Percentiles rank a stretch among this genome's conserved stretches.
phyloP scores from a whole-genome alignment of 2,888 invertebrate species.

The Caenorhabditis sp. region DNA sequence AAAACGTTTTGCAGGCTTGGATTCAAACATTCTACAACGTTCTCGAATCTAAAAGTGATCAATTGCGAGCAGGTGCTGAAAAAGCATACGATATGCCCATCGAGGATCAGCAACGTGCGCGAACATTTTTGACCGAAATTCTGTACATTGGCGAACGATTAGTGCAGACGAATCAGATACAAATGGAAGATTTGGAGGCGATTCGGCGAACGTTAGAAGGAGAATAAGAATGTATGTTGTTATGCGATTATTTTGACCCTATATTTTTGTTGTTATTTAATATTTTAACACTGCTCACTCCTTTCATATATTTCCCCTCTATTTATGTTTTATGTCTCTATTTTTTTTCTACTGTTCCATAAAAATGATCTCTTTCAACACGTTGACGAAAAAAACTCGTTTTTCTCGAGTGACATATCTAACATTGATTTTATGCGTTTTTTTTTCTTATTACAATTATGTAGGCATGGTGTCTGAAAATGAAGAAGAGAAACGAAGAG shows the following conservation, averaged over 20 bases:
- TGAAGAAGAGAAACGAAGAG: conserved; percentile 18
- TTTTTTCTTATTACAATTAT: not conserved
- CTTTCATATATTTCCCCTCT: not conserved
- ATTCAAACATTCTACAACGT: conserved; percentile 29
- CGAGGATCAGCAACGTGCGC: conserved; percentile 28
- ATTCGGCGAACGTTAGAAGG: conserved; percentile 21
- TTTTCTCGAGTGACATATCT: not conserved
- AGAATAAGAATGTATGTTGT: not conserved
- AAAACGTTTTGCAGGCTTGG: conserved; percentile 25
- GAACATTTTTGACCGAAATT: conserved; percentile 20
- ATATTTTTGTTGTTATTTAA: conserved; percentile 4
- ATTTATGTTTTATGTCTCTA: not conserved
- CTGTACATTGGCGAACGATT: conserved; percentile 20
- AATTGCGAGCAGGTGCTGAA: conserved; percentile 18
- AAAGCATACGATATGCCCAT: conserved; percentile 25
- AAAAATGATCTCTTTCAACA: not conserved
- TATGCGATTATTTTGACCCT: conserved; percentile 2
- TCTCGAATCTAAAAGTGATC: conserved; percentile 17
- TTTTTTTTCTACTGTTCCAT: not conserved
- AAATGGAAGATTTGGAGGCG: conserved; percentile 20
- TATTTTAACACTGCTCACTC: too few species aligned
- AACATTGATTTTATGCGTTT: not conserved
- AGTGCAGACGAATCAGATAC: conserved; percentile 11
- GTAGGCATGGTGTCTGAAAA: conserved; percentile 3
- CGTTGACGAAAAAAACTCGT: not conserved